Evolutionary conservation across 2,888 invertebrate genomes (phyloP), one percentile per base, ranked within the genome.

Genomic region (Achlya flavicornis): DNA sequence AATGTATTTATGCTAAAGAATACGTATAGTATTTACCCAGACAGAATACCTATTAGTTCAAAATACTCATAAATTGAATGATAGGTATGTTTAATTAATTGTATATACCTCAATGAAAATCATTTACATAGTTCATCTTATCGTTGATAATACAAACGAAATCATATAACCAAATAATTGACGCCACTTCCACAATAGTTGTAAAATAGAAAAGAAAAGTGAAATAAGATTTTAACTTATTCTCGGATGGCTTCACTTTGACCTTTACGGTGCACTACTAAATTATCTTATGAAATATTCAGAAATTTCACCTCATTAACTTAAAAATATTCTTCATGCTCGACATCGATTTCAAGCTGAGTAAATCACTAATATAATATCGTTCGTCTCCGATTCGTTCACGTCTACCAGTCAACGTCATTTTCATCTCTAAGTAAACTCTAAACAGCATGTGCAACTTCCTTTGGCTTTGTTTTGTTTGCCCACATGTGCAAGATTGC

Each of bases 401-500:
- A 65, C 71, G 41, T 58, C 60, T 60, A 41, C 64, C 63, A 46
- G n/a, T n/a, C 5, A 66, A 69, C 66, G 64, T 66, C 66, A 60
- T 63, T 66, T n/a, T 66, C 58, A 14, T 48, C 48, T 59, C 61
- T 59, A 62, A 53, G 58, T 19, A 46, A 53, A 19, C 61, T 48
- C 53, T 19, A 53, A 19, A 64, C 68, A 73, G 64, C 80, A 83
- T 84, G 78, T 82, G 85, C 81, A 84, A 82, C 83, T 78, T 86
- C 86, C 86, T 84, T 65, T 69, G 58, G 61, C 63, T 66, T 69
- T 75, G 72, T 77, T 81, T 76, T 81, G 74, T 81, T 80, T 75
- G 71, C 61, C 70, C 79, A 85, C 81, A 86, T 85, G 80, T 77
- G 76, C 70, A 72, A 78, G 79, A 86, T 86, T 78, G 80, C 66